Percentiles rank a stretch among this genome's conserved stretches.
These are phyloP conservation scores for Halocaridina rubra DNA, from an alignment of 2,888 invertebrate genomes.

Conservation along the genomic window DNA sequence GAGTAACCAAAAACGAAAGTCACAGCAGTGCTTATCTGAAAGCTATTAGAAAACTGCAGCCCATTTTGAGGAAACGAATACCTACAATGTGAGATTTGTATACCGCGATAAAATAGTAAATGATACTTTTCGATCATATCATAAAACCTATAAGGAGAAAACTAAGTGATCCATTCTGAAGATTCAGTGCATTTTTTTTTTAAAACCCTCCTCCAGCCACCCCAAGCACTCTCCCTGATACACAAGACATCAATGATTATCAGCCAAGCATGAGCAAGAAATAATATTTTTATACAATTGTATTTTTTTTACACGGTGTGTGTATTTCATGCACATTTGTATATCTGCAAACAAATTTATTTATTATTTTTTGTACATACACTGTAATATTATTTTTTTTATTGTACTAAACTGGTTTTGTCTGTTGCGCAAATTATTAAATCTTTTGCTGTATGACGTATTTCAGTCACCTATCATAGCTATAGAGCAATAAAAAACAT, in stretches of 20 bases:
- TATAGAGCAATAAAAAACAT: no score
- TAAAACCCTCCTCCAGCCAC: no score
- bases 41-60: no score
- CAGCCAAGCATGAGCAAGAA: not conserved
- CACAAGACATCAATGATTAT: not conserved
- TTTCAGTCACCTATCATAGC: no score
- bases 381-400: no score
- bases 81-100: not conserved
- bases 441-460: no score
- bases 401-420: no score
- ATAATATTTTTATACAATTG: not conserved
- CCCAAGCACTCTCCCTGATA: not conserved
- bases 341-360: no score
- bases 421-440: no score
- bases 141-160: not conserved
- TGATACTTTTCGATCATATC: not conserved
- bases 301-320: no score
- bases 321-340: no score
- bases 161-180: not conserved
- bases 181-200: not conserved
- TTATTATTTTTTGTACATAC: no score
- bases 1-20: not conserved
- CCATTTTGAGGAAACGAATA: not conserved
- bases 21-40: not conserved
- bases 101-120: not conserved